Conservation (phyloP, 1,140 invertebrate genomes). For the Chrysomallon squamiferum region DNA sequence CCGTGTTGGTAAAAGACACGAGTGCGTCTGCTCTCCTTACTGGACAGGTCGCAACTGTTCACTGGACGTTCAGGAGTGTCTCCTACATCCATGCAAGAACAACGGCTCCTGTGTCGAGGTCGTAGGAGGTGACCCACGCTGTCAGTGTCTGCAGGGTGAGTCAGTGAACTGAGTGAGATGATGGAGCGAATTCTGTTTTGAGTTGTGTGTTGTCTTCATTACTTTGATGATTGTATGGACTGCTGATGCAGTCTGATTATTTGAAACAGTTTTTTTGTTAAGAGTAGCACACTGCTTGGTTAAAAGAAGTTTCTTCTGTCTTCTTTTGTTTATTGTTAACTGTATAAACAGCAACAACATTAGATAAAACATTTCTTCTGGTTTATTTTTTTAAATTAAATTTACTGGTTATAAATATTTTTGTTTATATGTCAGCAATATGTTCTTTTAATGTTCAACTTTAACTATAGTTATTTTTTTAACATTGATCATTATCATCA, state of each 20-base stretch:
- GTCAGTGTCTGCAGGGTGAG: conserved; percentile 33
- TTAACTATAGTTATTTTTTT: no score
- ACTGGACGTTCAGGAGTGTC: conserved; percentile 42
- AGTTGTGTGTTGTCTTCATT: background rate
- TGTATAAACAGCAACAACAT: no score
- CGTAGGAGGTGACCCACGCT: conserved; percentile 20
- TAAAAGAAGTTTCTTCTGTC: no score
- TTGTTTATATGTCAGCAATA: no score
- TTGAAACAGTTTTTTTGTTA: background rate
- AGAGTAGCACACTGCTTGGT: background rate
- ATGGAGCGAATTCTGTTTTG: background rate
- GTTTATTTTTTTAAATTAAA: no score
- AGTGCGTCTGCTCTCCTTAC: conserved; percentile 86
- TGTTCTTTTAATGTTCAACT: no score
- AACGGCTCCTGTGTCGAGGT: conserved; percentile 42
- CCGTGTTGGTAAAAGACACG: conserved; percentile 71
- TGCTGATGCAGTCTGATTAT: no score
- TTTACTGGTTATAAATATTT: no score
- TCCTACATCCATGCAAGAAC: conserved; percentile 40
- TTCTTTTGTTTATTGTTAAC: no score
- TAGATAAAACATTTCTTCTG: no score
- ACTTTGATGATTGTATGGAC: background rate
- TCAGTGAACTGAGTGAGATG: background rate
- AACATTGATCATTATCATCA: no score
- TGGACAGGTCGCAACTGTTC: conserved; percentile 75